Conservation (phyloP, 2,888 invertebrate species). For the Tanytarsus gracilentus region DNA sequence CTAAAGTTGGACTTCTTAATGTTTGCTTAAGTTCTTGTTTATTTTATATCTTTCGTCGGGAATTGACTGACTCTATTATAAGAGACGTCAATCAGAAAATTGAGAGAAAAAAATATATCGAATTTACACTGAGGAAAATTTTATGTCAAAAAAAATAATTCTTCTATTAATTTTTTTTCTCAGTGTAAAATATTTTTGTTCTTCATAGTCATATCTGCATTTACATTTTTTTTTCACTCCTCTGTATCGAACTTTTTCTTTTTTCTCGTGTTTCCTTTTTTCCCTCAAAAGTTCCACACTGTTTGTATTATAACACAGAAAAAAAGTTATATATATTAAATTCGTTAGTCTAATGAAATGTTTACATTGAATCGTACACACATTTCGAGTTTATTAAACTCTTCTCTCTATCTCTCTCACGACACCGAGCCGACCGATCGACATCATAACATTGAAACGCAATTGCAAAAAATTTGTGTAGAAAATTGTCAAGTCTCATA, state of each 20-base stretch:
- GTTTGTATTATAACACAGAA: constrained; percentile 27
- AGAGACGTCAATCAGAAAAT: constrained; percentile 11
- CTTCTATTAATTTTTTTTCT: neutral
- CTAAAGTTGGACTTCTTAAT: too few species aligned
- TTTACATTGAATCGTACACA: constrained; percentile 25
- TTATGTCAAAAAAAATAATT: neutral
- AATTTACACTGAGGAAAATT: neutral
- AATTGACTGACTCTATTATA: too few species aligned
- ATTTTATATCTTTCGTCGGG: too few species aligned
- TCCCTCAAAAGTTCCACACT: neutral
- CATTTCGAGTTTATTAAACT: constrained; percentile 23
- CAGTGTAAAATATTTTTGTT: neutral
- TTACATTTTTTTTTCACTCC: neutral
- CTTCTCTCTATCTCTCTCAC: neutral
- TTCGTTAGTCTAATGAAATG: constrained; percentile 28
- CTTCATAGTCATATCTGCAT: too few species aligned
- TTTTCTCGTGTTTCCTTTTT: constrained; percentile 3
- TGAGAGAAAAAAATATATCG: neutral
- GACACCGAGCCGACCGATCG: neutral
- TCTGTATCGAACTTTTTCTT: neutral
- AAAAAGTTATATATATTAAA: too few species aligned
- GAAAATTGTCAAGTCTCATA: neutral
- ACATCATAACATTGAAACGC: constrained; percentile 15
- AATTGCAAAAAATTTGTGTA: neutral
- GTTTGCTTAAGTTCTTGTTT: too few species aligned